These are phyloP conservation scores for Drosophila sucinea DNA, from an alignment of 1,140 invertebrate genomes.

Conservation along the genomic window DNA sequence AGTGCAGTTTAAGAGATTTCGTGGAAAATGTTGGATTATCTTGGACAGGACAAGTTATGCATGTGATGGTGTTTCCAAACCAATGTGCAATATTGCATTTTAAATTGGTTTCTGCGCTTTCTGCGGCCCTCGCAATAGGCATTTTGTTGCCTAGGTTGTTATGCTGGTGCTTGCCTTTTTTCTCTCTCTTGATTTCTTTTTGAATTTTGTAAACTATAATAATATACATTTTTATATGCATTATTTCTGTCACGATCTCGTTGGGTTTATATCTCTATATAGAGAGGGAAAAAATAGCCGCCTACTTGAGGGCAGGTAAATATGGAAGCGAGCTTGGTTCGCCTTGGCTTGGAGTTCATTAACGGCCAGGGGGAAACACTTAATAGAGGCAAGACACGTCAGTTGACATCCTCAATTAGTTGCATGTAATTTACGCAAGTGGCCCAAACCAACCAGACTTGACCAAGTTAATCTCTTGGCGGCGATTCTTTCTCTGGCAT, in stretches of 20 bases:
- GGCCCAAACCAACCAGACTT: conserved; percentile 32
- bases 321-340: conserved; percentile 36
- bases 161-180: conserved; percentile 11
- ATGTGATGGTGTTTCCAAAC: neutral
- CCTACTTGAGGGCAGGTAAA: conserved; percentile 39
- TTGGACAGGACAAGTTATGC: no score
- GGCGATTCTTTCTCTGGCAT: neutral
- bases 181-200: conserved; percentile 28
- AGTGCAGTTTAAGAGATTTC: no score
- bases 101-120: conserved; percentile 50
- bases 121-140: conserved; percentile 41
- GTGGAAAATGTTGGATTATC: no score
- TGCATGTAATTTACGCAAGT: conserved; percentile 68
- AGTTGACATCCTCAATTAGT: conserved; percentile 80
- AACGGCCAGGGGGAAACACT: conserved; percentile 62
- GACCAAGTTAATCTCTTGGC: conserved; percentile 37
- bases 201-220: conserved; percentile 61
- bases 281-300: conserved; percentile 15
- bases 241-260: conserved; percentile 80
- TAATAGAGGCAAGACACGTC: conserved; percentile 70
- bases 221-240: conserved; percentile 80
- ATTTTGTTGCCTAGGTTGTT: conserved; percentile 43
- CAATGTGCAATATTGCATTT: conserved; percentile 48
- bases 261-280: conserved; percentile 79
- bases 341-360: conserved; percentile 36